Conservation (phyloP, 1,140 invertebrate species). For the Drosophila tristis region DNA sequence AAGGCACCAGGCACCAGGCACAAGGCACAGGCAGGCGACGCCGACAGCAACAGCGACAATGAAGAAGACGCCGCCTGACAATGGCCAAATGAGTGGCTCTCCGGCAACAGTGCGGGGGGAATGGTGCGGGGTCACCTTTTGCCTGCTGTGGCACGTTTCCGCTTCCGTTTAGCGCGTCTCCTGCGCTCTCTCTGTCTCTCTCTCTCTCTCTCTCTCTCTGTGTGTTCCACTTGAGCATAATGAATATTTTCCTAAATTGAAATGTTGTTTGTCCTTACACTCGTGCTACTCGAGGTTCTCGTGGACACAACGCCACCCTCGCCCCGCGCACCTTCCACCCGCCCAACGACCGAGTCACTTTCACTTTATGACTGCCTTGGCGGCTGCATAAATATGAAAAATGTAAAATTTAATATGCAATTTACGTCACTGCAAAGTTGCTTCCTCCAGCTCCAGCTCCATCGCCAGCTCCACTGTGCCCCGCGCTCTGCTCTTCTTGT, state of each 20-base stretch:
- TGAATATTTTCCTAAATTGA: conserved; percentile 80
- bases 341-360: conserved; percentile 58
- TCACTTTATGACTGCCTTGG: conserved; percentile 71
- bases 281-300: not conserved
- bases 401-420: conserved; percentile 82
- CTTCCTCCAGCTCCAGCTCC: conserved; percentile 1
- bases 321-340: too few species aligned
- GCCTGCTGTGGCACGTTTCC: conserved; percentile 66
- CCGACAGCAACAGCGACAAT: conserved; percentile 33
- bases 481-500: conserved; percentile 13
- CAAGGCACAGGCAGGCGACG: not conserved
- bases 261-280: conserved; percentile 64
- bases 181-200: too few species aligned
- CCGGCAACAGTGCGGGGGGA: not conserved
- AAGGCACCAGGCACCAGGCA: conserved; percentile 56
- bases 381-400: conserved; percentile 80
- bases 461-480: conserved; percentile 5
- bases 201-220: conserved; percentile 21
- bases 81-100: conserved; percentile 67
- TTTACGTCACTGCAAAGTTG: conserved; percentile 69
- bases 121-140: conserved; percentile 44
- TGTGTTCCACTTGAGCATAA: conserved; percentile 73
- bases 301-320: not conserved
- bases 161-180: conserved; percentile 66
- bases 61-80: conserved; percentile 66